Evolutionary conservation across 37 sponge, comb jelly and placozoan genomes (phyloP).

Genomic region (Ephydatia muelleri): DNA sequence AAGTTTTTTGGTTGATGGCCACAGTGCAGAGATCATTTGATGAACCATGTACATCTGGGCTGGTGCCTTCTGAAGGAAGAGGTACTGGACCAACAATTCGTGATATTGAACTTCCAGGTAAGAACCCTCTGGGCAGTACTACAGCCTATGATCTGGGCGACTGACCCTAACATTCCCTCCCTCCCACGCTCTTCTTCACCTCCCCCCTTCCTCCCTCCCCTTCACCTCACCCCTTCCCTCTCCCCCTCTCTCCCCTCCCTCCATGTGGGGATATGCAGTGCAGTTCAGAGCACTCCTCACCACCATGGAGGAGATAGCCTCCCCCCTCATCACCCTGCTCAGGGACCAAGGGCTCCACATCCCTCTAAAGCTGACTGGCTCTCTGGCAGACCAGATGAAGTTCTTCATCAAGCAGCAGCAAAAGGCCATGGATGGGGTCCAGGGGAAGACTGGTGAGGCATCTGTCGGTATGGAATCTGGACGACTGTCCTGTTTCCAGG

Average conservation of each 20-base stretch:
- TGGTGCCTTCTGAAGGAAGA: neutral
- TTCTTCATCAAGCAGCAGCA: conserved; percentile 75
- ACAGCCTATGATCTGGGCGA: neutral
- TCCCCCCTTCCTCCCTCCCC: neutral
- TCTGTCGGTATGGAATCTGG: neutral
- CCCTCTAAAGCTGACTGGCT: conserved; percentile 4
- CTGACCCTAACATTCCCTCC: neutral
- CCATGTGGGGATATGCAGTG: neutral
- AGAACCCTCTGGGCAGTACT: neutral
- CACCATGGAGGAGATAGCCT: conserved; percentile 22
- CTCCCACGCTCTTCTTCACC: neutral
- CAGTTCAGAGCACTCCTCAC: neutral
- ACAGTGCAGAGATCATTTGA: neutral
- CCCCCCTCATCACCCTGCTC: conserved; percentile 8
- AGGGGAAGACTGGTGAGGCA: neutral
- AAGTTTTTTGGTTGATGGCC: neutral
- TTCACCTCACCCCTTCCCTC: neutral
- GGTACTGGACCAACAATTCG: neutral
- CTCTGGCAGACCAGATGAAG: conserved; percentile 37
- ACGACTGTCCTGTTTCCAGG: neutral
- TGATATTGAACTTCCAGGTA: neutral
- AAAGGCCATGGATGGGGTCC: conserved; percentile 31
- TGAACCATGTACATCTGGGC: neutral
- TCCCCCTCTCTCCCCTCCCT: neutral
- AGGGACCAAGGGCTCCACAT: conserved; percentile 10